Evolutionary conservation across 2,113 vertebrate species (phyloP).

Genomic region (Lycaon pictus): DNA sequence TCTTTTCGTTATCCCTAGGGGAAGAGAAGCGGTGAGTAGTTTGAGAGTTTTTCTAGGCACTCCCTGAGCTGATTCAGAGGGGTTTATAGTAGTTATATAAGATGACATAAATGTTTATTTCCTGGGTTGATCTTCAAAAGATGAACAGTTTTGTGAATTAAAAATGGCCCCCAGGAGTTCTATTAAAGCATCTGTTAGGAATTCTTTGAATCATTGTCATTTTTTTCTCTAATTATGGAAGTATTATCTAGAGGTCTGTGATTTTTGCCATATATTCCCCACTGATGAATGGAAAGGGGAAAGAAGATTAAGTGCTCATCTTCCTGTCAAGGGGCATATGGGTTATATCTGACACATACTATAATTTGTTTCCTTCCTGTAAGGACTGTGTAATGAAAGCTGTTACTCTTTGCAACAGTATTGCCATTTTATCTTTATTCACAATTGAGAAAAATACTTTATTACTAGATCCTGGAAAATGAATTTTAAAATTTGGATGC

Average conservation of each 20-base stretch:
- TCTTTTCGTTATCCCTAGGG: neutral
- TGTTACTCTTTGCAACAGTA: neutral
- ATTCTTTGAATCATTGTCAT: constrained; percentile 1
- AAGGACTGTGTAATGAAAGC: neutral
- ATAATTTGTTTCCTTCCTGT: constrained; percentile 18
- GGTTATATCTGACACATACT: neutral
- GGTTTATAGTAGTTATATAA: constrained; percentile 55
- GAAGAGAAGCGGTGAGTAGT: neutral
- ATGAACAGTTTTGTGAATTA: constrained; percentile 48
- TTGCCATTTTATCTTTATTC: constrained; percentile 30
- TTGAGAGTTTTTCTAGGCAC: constrained; percentile 45
- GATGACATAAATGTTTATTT: constrained; percentile 54
- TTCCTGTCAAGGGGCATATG: neutral
- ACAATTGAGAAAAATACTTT: constrained; percentile 19
- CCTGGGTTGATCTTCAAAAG: constrained; percentile 56
- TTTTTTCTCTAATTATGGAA: neutral
- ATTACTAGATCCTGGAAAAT: constrained; percentile 29
- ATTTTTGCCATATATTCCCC: neutral
- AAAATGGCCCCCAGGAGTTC: constrained; percentile 2
- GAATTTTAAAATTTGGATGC: neutral
- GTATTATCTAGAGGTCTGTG: neutral
- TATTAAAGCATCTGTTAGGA: constrained; percentile 21
- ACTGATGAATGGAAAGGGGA: neutral
- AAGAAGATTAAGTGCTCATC: constrained; percentile 3
- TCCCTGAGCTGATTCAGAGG: constrained; percentile 42